These are phyloP conservation scores for Blera fallax DNA, from an alignment of 2,888 invertebrate genomes.

Conservation along the genomic window DNA sequence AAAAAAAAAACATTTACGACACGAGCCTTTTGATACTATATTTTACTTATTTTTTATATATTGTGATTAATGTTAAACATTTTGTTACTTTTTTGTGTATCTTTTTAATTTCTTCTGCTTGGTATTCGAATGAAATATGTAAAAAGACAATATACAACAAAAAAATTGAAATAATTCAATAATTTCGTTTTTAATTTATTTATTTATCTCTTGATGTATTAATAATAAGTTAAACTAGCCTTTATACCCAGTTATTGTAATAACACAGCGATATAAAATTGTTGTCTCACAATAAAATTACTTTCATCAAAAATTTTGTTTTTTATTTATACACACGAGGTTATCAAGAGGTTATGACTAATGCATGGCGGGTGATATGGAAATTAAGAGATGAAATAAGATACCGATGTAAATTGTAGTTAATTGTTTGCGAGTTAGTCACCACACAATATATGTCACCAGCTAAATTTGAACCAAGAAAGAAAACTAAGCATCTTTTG, in stretches of 20 bases:
- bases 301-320: background rate
- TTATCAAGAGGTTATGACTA: no score
- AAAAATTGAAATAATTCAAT: background rate
- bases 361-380: no score
- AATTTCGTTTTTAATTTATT: constrained; percentile 28
- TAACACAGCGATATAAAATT: constrained; percentile 19
- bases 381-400: no score
- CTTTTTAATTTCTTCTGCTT: background rate
- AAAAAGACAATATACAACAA: background rate
- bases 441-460: no score
- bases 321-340: background rate
- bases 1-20: background rate
- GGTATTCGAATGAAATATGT: background rate
- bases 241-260: constrained; percentile 43
- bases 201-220: constrained; percentile 23
- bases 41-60: background rate
- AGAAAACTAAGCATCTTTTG: no score
- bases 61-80: constrained; percentile 33
- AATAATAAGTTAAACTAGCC: constrained; percentile 29
- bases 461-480: no score
- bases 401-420: no score
- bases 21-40: background rate
- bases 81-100: no score
- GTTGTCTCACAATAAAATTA: constrained; percentile 17
- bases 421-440: no score